These are phyloP conservation scores for Cryptosula pallasiana DNA, from an alignment of 2,888 invertebrate species.

Conservation along the genomic window DNA sequence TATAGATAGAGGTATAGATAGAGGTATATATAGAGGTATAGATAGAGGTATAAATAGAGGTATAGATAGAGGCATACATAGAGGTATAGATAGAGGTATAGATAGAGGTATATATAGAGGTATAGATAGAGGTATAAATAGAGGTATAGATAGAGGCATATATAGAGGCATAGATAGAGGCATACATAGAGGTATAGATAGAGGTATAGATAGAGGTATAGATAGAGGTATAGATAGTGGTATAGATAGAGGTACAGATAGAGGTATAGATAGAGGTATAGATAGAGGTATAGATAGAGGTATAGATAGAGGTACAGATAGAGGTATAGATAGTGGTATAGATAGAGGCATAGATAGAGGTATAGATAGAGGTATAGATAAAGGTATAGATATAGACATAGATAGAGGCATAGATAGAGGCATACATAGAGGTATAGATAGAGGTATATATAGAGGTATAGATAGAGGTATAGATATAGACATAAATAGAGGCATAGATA, in stretches of 20 bases:
- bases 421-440: conserved; percentile 21
- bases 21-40: conserved; percentile 24
- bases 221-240: conserved; percentile 20
- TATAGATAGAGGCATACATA: neutral
- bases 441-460: conserved; percentile 6
- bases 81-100: neutral
- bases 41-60: neutral
- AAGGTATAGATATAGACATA: conserved; percentile 24
- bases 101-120: neutral
- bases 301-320: conserved; percentile 11
- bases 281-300: conserved; percentile 19
- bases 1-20: neutral
- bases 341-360: conserved; percentile 19
- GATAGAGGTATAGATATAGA: conserved; percentile 17
- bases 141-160: conserved; percentile 23
- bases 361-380: conserved; percentile 21
- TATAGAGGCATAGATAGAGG: neutral
- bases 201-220: no score
- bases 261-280: conserved; percentile 3
- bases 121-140: neutral
- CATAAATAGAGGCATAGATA: conserved; percentile 23
- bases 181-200: neutral
- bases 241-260: conserved; percentile 25
- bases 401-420: conserved; percentile 23
- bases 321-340: neutral